These are phyloP conservation scores for Hypena proboscidalis DNA, from an alignment of 2,888 invertebrate genomes.

Conservation along the genomic window DNA sequence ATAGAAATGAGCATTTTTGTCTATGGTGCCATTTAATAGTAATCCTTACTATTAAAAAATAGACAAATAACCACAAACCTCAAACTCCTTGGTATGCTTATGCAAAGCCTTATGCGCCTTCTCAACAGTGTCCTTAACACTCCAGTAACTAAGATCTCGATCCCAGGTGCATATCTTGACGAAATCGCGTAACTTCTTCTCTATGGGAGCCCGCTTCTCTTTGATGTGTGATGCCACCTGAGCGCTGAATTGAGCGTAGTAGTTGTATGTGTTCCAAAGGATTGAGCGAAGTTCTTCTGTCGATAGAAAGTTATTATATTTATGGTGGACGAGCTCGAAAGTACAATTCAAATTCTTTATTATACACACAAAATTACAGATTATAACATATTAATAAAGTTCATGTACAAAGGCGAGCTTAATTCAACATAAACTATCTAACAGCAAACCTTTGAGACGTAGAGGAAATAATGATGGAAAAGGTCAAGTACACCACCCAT, in stretches of 20 bases:
- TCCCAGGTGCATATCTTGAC: slow-evolving; percentile 98
- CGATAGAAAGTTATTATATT: slow-evolving; percentile 31
- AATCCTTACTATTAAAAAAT: no score
- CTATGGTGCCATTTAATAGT: no score
- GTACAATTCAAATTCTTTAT: no score
- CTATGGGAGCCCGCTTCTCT: slow-evolving; percentile 91
- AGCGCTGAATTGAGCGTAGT: slow-evolving; percentile 91
- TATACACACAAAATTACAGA: no score
- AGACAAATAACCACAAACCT: no score
- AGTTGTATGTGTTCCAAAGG: slow-evolving; percentile 93
- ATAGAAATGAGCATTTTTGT: neutral
- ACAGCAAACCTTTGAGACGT: no score
- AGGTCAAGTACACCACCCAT: no score
- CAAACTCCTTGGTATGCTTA: slow-evolving; percentile 94
- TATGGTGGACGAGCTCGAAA: no score
- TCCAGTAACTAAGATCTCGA: slow-evolving; percentile 97
- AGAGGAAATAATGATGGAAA: no score
- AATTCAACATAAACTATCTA: no score
- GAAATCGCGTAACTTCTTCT: slow-evolving; percentile 96
- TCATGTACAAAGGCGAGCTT: no score
- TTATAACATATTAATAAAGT: no score
- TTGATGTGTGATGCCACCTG: slow-evolving; percentile 88
- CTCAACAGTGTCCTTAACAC: slow-evolving; percentile 94
- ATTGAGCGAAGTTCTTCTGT: slow-evolving; percentile 86
- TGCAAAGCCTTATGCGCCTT: slow-evolving; percentile 95